Base-by-base conservation (phyloP, 1,140 invertebrate genomes). In the Maniola jurtina region DNA sequence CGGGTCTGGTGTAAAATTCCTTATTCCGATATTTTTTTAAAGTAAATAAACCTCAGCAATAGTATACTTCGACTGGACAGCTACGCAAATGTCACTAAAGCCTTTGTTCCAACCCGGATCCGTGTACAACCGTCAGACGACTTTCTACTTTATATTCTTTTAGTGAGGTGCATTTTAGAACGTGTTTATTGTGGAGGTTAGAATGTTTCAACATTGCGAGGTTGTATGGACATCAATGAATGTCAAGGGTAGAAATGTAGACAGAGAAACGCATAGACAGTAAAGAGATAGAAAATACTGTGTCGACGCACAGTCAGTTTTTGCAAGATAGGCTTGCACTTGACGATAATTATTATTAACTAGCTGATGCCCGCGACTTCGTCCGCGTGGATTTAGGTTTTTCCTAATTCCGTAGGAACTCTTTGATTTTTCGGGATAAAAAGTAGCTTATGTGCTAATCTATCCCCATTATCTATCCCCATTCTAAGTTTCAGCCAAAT, bases 161-260 rank as follows among this genome's bases (percentile, higher is more conserved):
- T 6, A 0, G n/a, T 64, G 68, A 16, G 52, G 58, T 36, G 10
- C 35, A 50, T 11, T 58, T 45, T 58, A 45, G 62, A 35, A 54
- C 63, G 55, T 33, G 6, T 14, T 42, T 6, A n/a, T 59, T 38
- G n/a, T 40, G 52, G 62, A 42, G 6, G 38, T 48, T 75, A 59
- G 8, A 50, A 13, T 62, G 48, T 70, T 69, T 61, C 38, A 61
- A 35, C 14, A 8, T 11, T 66, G 9, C 16, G 15, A 14, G 16
- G 45, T 16, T 33, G 59, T 15, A 13, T 36, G 36, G 25, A 58
- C 56, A 62, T 75, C 65, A 75, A 73, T 79, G 77, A 79, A 79
- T 79, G 77, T 79, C 77, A 79, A 79, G 77, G 77, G 42, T 13
- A 45, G 42, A 45, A n/a, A 45, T 11, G 38, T 56, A 52, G 11